These are phyloP conservation scores for Drosophila murphyi DNA, from an alignment of 1,140 invertebrate species.

Conservation along the genomic window DNA sequence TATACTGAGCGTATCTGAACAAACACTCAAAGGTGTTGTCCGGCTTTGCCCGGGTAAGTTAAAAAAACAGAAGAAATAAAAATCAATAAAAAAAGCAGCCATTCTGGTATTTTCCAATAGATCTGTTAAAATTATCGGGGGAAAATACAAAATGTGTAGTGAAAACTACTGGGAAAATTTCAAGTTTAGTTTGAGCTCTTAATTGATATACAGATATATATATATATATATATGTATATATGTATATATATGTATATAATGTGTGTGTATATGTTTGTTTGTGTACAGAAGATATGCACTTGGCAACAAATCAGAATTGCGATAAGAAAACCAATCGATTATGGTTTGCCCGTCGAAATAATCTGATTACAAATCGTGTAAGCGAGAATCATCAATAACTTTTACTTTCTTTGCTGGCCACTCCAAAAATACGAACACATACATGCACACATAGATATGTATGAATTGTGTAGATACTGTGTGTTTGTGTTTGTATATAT, in stretches of 20 bases:
- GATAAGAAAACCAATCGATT: constrained; percentile 35
- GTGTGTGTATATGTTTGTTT: neutral
- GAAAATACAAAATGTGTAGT: too few species aligned
- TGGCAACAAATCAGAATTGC: constrained; percentile 27
- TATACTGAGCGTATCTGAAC: too few species aligned
- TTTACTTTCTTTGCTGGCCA: constrained; percentile 28
- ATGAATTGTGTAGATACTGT: too few species aligned
- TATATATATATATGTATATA: neutral
- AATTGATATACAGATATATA: neutral
- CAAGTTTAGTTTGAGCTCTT: neutral
- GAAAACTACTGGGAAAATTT: too few species aligned
- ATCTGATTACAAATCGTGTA: constrained; percentile 23
- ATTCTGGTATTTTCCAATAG: too few species aligned
- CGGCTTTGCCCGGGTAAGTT: too few species aligned
- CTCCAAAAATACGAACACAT: neutral
- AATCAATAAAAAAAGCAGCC: too few species aligned
- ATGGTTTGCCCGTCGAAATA: neutral
- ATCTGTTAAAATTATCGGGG: too few species aligned
- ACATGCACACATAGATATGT: neutral
- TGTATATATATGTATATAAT: neutral
- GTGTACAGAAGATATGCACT: constrained; percentile 21
- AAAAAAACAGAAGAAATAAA: too few species aligned
- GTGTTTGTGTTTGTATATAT: too few species aligned
- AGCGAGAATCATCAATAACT: constrained; percentile 20
- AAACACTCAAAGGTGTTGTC: too few species aligned